Percentiles rank a stretch among this genome's conserved stretches.
Conservation (phyloP, 2,888 invertebrate genomes). For the Drosophila paranaensis region DNA sequence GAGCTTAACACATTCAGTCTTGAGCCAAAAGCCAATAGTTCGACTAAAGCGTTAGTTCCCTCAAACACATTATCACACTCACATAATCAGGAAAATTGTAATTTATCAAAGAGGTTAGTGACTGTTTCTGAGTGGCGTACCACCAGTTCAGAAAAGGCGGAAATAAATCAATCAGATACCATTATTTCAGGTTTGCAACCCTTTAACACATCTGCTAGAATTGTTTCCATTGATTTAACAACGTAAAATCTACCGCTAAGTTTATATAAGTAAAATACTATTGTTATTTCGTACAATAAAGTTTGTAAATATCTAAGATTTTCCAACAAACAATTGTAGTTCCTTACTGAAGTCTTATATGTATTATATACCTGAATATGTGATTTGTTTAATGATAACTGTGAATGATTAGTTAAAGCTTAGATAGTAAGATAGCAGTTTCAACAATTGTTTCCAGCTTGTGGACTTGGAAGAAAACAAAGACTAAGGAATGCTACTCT, state of each 20-base stretch:
- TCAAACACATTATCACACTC: constrained; percentile 58
- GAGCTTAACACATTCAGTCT: constrained; percentile 63
- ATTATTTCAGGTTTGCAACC: constrained; percentile 70
- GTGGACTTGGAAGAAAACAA: too few relatives aligned
- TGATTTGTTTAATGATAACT: neutral
- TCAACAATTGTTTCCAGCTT: too few relatives aligned
- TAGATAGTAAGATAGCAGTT: too few relatives aligned
- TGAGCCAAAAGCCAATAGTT: constrained; percentile 52
- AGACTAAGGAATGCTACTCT: too few relatives aligned
- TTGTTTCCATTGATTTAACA: constrained; percentile 84
- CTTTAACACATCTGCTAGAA: constrained; percentile 74
- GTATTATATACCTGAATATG: too few relatives aligned
- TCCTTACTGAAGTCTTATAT: neutral
- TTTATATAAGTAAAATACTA: constrained; percentile 42
- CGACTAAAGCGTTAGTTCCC: constrained; percentile 50
- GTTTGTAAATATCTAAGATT: constrained; percentile 28
- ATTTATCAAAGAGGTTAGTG: constrained; percentile 62
- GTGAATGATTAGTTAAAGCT: neutral
- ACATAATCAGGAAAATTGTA: constrained; percentile 81
- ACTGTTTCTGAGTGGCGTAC: constrained; percentile 68
- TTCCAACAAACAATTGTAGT: neutral
- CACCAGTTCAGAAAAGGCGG: constrained; percentile 65
- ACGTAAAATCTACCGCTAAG: constrained; percentile 66
- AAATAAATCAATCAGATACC: constrained; percentile 49
- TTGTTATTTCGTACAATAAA: constrained; percentile 75